These are phyloP conservation scores for Cryptus armator DNA, from an alignment of 2,888 invertebrate species.

Conservation along the genomic window DNA sequence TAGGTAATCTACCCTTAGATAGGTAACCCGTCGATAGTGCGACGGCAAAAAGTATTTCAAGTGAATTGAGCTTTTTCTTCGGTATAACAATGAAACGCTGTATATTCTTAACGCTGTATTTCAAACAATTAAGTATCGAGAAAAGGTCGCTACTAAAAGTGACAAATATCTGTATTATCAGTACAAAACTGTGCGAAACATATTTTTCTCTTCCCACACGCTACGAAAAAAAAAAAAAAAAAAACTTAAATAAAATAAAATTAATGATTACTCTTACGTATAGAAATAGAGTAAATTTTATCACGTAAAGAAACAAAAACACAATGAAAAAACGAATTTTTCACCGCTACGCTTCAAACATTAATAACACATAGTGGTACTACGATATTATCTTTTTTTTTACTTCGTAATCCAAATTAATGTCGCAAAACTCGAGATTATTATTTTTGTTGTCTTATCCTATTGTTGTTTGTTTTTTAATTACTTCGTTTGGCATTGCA, in stretches of 20 bases:
- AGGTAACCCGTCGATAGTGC: slow-evolving; percentile 22
- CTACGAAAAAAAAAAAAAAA: slow-evolving; percentile 16
- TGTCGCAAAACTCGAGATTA: slow-evolving; percentile 5
- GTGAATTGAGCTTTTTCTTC: slow-evolving; percentile 28
- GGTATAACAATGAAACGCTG: slow-evolving; percentile 16
- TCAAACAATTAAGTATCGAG: slow-evolving; percentile 44
- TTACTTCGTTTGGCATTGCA: slow-evolving; percentile 13
- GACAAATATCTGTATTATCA: slow-evolving; percentile 46
- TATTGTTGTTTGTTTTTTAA: background rate
- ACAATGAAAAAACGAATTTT: slow-evolving; percentile 13
- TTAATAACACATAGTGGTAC: no score
- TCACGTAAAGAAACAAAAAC: slow-evolving; percentile 1
- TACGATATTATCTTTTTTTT: slow-evolving; percentile 2
- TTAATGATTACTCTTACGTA: slow-evolving; percentile 8
- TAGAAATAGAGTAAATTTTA: slow-evolving; percentile 19
- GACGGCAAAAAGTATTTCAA: slow-evolving; percentile 38
- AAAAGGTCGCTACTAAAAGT: slow-evolving; percentile 14
- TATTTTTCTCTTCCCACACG: slow-evolving; percentile 50
- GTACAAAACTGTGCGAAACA: slow-evolving; percentile 53
- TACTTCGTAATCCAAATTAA: slow-evolving; percentile 3
- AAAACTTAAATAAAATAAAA: background rate
- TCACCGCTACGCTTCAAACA: background rate
- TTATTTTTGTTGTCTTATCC: slow-evolving; percentile 22
- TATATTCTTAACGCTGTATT: slow-evolving; percentile 50
- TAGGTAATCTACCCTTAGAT: slow-evolving; percentile 32